Evolutionary conservation across 2,888 invertebrate genomes (phyloP), one percentile per base, ranked within the genome.

Genomic region (Gibbula magus): DNA sequence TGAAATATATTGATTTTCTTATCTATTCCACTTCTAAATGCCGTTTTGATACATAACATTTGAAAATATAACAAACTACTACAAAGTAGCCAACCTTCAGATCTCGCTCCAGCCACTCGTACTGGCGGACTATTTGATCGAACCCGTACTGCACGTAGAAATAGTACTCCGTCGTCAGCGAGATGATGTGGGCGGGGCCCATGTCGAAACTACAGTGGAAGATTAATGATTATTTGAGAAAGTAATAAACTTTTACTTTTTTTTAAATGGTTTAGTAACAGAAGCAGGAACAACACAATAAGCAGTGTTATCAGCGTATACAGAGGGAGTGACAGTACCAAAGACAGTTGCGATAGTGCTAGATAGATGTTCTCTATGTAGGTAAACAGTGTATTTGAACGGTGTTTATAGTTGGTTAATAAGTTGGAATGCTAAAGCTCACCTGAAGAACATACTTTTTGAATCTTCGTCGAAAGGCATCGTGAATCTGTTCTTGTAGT

Each of bases 101-200:
- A 92, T 98, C 98, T n/a, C 95, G 93, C 86, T 95, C 95, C 3
- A 99, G 94, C 98, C 98, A 99, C 76, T 96, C 94, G 91, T 95
- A 92, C 85, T 93, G 92, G 32, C 86, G 83, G 8, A 86, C 45
- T 18, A 89, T 85, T 83, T 96, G 96, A 88, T 96, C 95, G 56
- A 96, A 91, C 0, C 99, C 99, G 91, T 96, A 98, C 88, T 97
- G 94, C 54, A 96, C 94, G 93, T 96, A 99, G 93, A 98, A 99
- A 93, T 99, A 99, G 70, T 88, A 96, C 94, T 99, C 99, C 0
- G 99, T 98, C 81, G 97, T 97, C 88, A 99, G 95, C 29, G 96
- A 96, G 78, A 99, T 95, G 89, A 99, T 96, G 82, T 93, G 93
- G 3, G 89, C 91, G 3, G 93, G 93, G 8, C 93, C 93, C 45